These are phyloP conservation scores for Micrasema minimum DNA, from an alignment of 1,140 invertebrate species.

Conservation along the genomic window DNA sequence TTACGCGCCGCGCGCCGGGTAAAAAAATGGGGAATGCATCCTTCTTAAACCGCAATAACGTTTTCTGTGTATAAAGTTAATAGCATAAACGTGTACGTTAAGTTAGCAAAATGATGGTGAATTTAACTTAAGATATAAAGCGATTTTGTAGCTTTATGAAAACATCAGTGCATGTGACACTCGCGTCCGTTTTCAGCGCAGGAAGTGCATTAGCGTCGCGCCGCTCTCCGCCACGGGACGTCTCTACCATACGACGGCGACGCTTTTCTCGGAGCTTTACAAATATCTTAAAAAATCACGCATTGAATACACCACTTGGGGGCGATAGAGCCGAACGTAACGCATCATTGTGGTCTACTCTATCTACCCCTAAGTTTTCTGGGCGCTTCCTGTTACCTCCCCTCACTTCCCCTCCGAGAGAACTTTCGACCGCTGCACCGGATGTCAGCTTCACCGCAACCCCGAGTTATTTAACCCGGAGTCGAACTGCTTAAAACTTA, in stretches of 20 bases:
- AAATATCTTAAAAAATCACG: not conserved
- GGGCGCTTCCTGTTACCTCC: not conserved
- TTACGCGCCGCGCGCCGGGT: too few species aligned
- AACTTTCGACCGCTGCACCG: conserved; percentile 27
- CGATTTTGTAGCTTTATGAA: conserved; percentile 7
- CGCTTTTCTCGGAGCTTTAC: not conserved
- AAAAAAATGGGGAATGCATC: too few species aligned
- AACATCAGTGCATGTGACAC: conserved; percentile 27
- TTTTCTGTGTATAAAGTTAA: too few species aligned
- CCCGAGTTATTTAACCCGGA: conserved; percentile 11
- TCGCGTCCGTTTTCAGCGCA: conserved; percentile 35
- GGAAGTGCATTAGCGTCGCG: conserved; percentile 41
- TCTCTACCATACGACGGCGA: not conserved
- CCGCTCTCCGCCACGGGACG: conserved; percentile 13
- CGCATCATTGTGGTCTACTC: not conserved
- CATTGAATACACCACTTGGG: not conserved
- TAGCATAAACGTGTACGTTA: too few species aligned
- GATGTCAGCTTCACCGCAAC: conserved; percentile 18
- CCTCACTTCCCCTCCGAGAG: not conserved
- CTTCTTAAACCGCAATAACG: too few species aligned
- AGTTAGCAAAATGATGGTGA: too few species aligned
- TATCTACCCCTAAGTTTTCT: conserved; percentile 3
- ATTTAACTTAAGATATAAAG: not conserved
- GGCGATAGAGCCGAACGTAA: conserved; percentile 4
- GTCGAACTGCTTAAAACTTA: too few species aligned